Conservation (phyloP, 2,797 vertebrate species). For the Thaleichthys pacificus region DNA sequence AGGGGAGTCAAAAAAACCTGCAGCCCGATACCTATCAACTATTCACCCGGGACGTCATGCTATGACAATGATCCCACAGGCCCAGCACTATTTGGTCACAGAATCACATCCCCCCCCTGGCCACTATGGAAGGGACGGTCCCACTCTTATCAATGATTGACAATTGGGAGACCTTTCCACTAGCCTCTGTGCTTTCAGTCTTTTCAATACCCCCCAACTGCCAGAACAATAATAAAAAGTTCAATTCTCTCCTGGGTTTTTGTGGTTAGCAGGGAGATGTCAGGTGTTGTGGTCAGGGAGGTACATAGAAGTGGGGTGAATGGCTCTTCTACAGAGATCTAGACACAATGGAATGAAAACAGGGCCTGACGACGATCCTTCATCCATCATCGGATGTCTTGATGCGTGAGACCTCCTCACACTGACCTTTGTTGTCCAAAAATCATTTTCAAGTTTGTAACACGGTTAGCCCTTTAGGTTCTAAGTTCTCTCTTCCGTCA, state of each 20-base stretch:
- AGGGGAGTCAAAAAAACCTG: slow-evolving; percentile 10
- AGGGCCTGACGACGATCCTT: not conserved
- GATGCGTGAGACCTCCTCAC: too few species aligned
- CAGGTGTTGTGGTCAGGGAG: slow-evolving; percentile 20
- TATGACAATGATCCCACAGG: slow-evolving; percentile 37
- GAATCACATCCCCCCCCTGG: slow-evolving; percentile 23
- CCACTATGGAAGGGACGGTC: slow-evolving; percentile 31
- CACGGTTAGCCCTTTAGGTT: not conserved
- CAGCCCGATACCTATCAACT: slow-evolving; percentile 21
- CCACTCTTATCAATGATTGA: slow-evolving; percentile 42
- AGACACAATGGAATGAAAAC: slow-evolving; percentile 6
- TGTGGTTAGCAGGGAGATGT: slow-evolving; percentile 22
- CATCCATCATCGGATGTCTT: not conserved
- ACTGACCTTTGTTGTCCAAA: too few species aligned
- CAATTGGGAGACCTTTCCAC: slow-evolving; percentile 75
- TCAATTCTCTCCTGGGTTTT: slow-evolving; percentile 28
- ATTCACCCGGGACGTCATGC: slow-evolving; percentile 28
- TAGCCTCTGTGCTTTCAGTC: slow-evolving; percentile 70
- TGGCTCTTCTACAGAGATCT: slow-evolving; percentile 17
- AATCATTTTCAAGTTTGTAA: not conserved
- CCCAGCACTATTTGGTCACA: slow-evolving; percentile 31
- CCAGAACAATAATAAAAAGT: slow-evolving; percentile 41
- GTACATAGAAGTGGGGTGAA: slow-evolving; percentile 12
- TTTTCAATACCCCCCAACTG: slow-evolving; percentile 34
- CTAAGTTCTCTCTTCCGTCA: not conserved